Conservation (phyloP, 2,888 invertebrate genomes). For the Thumatha senex region DNA sequence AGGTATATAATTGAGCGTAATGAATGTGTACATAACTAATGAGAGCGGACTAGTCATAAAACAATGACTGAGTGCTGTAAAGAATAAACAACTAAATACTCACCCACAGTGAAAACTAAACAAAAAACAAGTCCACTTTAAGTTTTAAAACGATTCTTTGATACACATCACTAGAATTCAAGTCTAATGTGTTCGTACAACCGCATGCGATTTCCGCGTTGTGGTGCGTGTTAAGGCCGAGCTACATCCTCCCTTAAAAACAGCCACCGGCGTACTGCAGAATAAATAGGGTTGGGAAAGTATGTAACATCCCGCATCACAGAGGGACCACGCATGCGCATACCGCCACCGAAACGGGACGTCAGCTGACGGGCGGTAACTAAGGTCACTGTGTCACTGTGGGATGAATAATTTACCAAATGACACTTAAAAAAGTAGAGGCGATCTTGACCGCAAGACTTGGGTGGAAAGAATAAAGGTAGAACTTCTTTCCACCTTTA, state of each 20-base stretch:
- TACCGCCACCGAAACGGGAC: constrained; percentile 46
- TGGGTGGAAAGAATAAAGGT: constrained; percentile 1
- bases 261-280: constrained; percentile 61
- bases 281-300: constrained; percentile 49
- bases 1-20: neutral
- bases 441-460: constrained; percentile 11
- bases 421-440: constrained; percentile 26
- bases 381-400: constrained; percentile 76
- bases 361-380: constrained; percentile 71
- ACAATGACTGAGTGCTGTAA: constrained; percentile 2
- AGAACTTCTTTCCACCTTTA: no score
- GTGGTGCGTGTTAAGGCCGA: constrained; percentile 18
- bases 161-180: constrained; percentile 28
- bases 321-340: constrained; percentile 59
- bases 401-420: constrained; percentile 32
- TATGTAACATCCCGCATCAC: constrained; percentile 63
- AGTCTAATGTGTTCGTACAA: constrained; percentile 28
- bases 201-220: constrained; percentile 35
- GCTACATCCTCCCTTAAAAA: constrained; percentile 42
- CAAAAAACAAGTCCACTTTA: constrained; percentile 21
- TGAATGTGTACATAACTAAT: constrained; percentile 12
- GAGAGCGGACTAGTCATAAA: neutral
- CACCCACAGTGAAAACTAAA: constrained; percentile 14
- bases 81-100: constrained; percentile 16
- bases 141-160: constrained; percentile 17